Conservation (phyloP, 1,140 invertebrate genomes). For the Megalonaias nervosa region DNA sequence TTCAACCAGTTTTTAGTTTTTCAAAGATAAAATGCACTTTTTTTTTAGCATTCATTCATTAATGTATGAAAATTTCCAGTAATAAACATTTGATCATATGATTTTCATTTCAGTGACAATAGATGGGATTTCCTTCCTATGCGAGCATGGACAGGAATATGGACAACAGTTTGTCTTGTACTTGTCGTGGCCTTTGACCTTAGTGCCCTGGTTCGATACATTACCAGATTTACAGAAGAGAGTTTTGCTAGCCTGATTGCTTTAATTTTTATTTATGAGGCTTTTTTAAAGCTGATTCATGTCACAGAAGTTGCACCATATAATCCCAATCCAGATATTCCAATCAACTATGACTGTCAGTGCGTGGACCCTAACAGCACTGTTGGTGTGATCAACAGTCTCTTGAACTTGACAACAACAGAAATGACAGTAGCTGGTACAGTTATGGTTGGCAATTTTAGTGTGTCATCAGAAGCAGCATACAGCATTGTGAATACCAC, state of each 20-base stretch:
- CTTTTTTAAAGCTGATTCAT: constrained; percentile 75
- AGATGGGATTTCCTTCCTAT: constrained; percentile 95
- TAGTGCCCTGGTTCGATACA: constrained; percentile 97
- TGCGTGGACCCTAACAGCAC: constrained; percentile 51
- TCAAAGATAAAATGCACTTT: too few species aligned
- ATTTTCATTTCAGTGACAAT: constrained; percentile 75
- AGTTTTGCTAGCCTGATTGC: constrained; percentile 99
- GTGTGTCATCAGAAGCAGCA: background rate
- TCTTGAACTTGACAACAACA: constrained; percentile 1
- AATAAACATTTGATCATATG: background rate
- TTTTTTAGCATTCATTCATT: too few species aligned
- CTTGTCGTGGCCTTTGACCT: constrained; percentile 96
- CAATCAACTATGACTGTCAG: constrained; percentile 50
- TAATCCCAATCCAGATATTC: constrained; percentile 48
- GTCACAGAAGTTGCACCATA: constrained; percentile 53
- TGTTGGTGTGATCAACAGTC: constrained; percentile 3
- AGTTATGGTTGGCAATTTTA: constrained; percentile 3
- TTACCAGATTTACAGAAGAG: constrained; percentile 99
- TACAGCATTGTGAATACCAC: constrained; percentile 5
- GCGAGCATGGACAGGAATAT: constrained; percentile 93
- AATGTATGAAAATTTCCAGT: too few species aligned
- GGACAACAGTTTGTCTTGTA: constrained; percentile 90
- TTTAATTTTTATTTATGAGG: constrained; percentile 99
- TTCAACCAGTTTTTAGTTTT: too few species aligned
- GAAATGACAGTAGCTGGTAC: constrained; percentile 1